Conservation (phyloP, 2,113 vertebrate genomes). For the Chlamydotis undulata region DNA sequence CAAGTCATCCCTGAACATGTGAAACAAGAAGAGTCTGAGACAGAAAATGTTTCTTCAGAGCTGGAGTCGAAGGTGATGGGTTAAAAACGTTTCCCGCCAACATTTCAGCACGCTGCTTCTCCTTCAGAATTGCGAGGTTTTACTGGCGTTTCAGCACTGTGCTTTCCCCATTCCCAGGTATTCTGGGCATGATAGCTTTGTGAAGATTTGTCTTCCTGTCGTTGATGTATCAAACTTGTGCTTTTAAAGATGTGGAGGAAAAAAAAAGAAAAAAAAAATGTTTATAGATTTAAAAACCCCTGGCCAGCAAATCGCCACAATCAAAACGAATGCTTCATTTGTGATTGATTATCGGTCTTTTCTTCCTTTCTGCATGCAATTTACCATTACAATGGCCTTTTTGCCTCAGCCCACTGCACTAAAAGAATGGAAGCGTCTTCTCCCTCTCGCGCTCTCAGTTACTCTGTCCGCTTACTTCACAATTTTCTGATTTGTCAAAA, state of each 20-base stretch:
- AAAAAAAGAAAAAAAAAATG: neutral
- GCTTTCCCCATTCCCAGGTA: neutral
- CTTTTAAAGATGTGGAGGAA: neutral
- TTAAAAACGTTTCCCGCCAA: neutral
- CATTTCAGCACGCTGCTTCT: neutral
- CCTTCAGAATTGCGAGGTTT: neutral
- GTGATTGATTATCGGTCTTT: conserved; percentile 77
- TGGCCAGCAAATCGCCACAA: conserved; percentile 46
- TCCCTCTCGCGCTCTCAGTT: conserved; percentile 41
- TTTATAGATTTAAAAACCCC: conserved; percentile 38
- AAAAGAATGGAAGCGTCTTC: conserved; percentile 82
- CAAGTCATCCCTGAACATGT: neutral
- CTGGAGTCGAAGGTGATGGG: neutral
- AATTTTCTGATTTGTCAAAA: conserved; percentile 63
- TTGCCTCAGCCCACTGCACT: conserved; percentile 84
- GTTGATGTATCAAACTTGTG: neutral
- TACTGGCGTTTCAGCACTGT: neutral
- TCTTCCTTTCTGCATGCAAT: conserved; percentile 78
- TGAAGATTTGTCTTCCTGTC: neutral
- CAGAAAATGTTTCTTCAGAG: neutral
- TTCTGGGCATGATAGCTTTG: neutral
- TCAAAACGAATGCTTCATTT: conserved; percentile 58
- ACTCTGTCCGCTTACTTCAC: conserved; percentile 53
- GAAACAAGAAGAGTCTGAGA: neutral
- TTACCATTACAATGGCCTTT: conserved; percentile 93